A percentile compares a stretch with the other conserved stretches of the same genome.
These are phyloP conservation scores for Julus scandinavius DNA, from an alignment of 2,888 invertebrate genomes.

Conservation along the genomic window DNA sequence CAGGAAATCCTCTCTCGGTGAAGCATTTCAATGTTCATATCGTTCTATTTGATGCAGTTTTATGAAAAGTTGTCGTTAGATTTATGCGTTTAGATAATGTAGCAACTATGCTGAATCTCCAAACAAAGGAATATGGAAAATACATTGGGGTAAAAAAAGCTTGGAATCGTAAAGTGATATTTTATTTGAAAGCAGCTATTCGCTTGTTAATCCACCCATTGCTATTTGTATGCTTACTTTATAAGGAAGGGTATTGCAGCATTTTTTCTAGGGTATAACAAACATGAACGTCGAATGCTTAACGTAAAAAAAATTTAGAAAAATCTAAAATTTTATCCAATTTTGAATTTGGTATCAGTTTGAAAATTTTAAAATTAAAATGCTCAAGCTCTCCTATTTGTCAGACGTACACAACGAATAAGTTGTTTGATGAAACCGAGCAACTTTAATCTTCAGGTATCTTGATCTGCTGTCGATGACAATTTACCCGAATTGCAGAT, in stretches of 20 bases:
- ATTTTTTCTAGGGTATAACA: too few relatives aligned
- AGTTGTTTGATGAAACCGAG: too few relatives aligned
- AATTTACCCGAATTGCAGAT: not conserved
- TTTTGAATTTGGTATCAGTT: too few relatives aligned
- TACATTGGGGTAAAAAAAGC: not conserved
- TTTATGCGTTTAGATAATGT: too few relatives aligned
- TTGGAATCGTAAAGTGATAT: not conserved
- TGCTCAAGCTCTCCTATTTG: too few relatives aligned
- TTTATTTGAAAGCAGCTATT: not conserved
- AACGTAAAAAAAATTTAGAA: too few relatives aligned
- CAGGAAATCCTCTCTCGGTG: not conserved
- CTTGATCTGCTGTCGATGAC: not conserved
- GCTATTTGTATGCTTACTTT: not conserved
- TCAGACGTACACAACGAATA: too few relatives aligned
- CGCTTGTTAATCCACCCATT: not conserved
- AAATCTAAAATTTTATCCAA: too few relatives aligned
- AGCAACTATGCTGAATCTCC: not conserved
- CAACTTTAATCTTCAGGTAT: not conserved
- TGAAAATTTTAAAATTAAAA: too few relatives aligned
- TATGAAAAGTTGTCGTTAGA: too few relatives aligned
- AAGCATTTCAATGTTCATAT: not conserved
- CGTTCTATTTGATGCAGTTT: not conserved
- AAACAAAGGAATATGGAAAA: not conserved
- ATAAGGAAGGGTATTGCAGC: not conserved
- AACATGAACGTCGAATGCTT: too few relatives aligned